A percentile compares a stretch with the other conserved stretches of the same genome.
These are phyloP conservation scores for Callochromis pleurospilus DNA, from an alignment of 2,113 vertebrate species.

Conservation along the genomic window DNA sequence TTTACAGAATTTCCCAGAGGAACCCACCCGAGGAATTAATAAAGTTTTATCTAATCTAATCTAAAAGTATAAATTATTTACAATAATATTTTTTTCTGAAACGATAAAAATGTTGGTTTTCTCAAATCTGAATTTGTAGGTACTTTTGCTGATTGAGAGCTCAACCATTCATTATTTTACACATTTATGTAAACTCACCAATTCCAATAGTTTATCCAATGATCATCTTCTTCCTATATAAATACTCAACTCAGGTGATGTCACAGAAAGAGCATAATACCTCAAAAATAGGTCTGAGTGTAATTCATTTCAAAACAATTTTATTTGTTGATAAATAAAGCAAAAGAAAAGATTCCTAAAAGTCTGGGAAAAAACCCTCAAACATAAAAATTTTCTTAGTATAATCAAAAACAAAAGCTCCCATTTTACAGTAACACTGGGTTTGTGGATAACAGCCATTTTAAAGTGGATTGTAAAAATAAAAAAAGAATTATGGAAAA, in stretches of 20 bases:
- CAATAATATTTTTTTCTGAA: neutral
- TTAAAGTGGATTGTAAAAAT: neutral
- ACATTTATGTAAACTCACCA: neutral
- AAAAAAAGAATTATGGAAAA: neutral
- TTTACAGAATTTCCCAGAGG: neutral
- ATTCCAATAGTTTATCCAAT: neutral
- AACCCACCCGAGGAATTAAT: no score
- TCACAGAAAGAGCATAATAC: neutral
- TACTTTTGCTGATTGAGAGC: neutral
- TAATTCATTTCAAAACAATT: conserved; percentile 7
- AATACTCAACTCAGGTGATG: neutral
- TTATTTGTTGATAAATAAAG: conserved; percentile 60
- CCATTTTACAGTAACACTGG: neutral
- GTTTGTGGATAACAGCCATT: neutral
- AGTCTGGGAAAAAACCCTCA: neutral
- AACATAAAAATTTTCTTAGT: neutral
- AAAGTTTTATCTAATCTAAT: no score
- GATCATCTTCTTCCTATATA: neutral
- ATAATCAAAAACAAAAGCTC: neutral
- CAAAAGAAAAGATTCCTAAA: neutral
- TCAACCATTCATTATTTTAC: neutral
- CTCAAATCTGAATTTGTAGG: neutral
- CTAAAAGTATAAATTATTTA: neutral
- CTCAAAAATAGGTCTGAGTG: neutral
- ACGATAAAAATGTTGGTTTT: neutral